Base-by-base conservation (phyloP, 2,113 vertebrate species). In the Sisor rabdophorus region DNA sequence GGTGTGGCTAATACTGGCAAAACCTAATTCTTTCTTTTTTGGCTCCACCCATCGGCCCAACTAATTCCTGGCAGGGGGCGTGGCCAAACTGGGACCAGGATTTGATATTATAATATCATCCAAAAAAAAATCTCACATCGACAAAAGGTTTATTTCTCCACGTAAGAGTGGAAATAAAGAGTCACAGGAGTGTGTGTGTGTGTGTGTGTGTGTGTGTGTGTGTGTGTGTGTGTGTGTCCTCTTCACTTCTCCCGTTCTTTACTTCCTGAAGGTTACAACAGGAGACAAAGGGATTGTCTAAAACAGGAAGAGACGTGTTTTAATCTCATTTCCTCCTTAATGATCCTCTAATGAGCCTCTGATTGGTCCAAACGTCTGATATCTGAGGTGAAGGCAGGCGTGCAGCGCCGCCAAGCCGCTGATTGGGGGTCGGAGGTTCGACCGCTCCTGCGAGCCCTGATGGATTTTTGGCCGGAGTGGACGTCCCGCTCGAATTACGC, bases 401-500 rank as follows among this genome's bases (percentile, higher is more conserved):
- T 16, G 69, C 52, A 36, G 69, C 36, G 32, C 36, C 55, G 69
- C 69, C 69, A 71, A 71, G 54, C 12, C 13, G 12, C 53, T 76
- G 75, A 76, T 76, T 76, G 54, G 53, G 24, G 40, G 64, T 55
- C 69, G 68, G 56, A 58, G 53, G 63, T 69, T 71, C 74, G 53
- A 78, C 55, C 70, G 47, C 54, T 81, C 54, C 60, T 28, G 63
- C 64, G 53, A 54, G 24, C 6, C 72, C 28, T 75, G 58, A 78
- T 75, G 71, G 60, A 63, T 71, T 75, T 44, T 74, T 68, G 70
- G 76, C 50, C 67, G 11, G 32, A 54, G 64, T 61, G 50, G 32
- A 77, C 30, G 28, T 63, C 54, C 80, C 24, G 76, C 61, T 73
- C 76, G 69, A 75, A 81, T 81, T 78, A 71, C 63, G 54, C 71